These are phyloP conservation scores for Tortricodes alternella DNA, from an alignment of 2,888 invertebrate genomes.

Conservation along the genomic window DNA sequence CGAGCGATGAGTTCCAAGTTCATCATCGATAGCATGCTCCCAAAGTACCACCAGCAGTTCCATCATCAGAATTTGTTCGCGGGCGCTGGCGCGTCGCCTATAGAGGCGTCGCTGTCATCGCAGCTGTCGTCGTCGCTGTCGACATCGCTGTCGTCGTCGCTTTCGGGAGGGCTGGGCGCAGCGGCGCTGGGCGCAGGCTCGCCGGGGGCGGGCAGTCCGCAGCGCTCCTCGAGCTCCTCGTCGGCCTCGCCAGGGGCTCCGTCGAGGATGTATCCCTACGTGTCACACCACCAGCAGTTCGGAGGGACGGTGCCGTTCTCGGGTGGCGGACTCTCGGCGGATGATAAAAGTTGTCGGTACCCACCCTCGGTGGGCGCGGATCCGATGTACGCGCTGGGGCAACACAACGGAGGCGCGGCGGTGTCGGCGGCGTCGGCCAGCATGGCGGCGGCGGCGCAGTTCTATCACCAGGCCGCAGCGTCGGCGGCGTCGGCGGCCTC, in stretches of 20 bases:
- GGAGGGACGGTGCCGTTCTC: conserved; percentile 86
- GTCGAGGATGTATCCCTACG: conserved; percentile 96
- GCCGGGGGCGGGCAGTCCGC: conserved; percentile 84
- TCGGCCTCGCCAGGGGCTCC: conserved; percentile 88
- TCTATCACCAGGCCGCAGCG: conserved; percentile 93
- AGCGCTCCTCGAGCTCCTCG: conserved; percentile 84
- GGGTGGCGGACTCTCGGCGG: conserved; percentile 86
- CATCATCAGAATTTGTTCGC: conserved; percentile 84
- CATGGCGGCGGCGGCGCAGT: conserved; percentile 90
- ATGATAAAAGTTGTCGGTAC: conserved; percentile 92
- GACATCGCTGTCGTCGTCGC: conserved; percentile 81
- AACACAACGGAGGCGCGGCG: conserved; percentile 88
- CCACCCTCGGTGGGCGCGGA: conserved; percentile 85
- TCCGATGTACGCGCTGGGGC: conserved; percentile 91
- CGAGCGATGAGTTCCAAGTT: conserved; percentile 97
- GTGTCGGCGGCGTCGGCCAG: conserved; percentile 85
- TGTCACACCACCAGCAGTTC: conserved; percentile 91
- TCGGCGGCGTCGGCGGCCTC: conserved; percentile 90
- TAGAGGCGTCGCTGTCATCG: conserved; percentile 85
- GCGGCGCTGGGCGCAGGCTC: conserved; percentile 84
- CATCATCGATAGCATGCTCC: conserved; percentile 98
- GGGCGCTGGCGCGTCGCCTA: conserved; percentile 88
- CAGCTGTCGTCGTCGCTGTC: conserved; percentile 83
- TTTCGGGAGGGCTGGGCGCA: conserved; percentile 84
- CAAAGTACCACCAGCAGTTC: conserved; percentile 93